phyloP scores from a whole-genome alignment of 2,113 vertebrate species.

The Serilophus lunatus region DNA sequence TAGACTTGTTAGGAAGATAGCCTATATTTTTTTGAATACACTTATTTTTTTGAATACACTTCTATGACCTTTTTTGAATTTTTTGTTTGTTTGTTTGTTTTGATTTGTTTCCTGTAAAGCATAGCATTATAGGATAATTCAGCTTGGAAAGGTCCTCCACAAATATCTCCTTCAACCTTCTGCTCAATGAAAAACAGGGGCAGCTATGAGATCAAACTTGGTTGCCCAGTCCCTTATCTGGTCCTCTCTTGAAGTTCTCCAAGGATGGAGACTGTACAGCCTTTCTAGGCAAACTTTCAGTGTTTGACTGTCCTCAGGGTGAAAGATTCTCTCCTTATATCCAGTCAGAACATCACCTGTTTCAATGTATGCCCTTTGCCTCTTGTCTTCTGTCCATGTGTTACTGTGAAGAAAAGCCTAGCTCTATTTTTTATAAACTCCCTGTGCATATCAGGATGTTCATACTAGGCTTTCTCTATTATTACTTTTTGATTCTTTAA shows the following conservation, averaged over 20 bases:
- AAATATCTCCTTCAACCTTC: not conserved
- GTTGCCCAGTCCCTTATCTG: not conserved
- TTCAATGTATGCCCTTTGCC: not conserved
- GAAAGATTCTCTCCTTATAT: not conserved
- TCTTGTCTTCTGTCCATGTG: not conserved
- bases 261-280: not conserved
- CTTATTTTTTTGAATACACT: fast-evolving
- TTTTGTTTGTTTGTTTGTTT: not conserved
- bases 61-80: not conserved
- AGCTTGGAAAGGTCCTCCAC: not conserved
- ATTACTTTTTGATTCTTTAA: not conserved
- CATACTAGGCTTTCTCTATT: not conserved
- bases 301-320: fast-evolving
- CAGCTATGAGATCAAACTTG: not conserved
- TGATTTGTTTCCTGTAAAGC: not conserved
- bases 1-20: not conserved
- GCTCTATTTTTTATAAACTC: not conserved
- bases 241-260: not conserved
- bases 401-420: not conserved
- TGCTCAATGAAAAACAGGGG: not conserved
- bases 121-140: not conserved
- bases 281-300: not conserved
- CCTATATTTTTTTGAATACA: not conserved
- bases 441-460: not conserved
- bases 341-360: not conserved